Percentiles rank a stretch among this genome's conserved stretches.
These are phyloP conservation scores for Anodontia alba DNA, from an alignment of 2,888 invertebrate species.

Conservation along the genomic window DNA sequence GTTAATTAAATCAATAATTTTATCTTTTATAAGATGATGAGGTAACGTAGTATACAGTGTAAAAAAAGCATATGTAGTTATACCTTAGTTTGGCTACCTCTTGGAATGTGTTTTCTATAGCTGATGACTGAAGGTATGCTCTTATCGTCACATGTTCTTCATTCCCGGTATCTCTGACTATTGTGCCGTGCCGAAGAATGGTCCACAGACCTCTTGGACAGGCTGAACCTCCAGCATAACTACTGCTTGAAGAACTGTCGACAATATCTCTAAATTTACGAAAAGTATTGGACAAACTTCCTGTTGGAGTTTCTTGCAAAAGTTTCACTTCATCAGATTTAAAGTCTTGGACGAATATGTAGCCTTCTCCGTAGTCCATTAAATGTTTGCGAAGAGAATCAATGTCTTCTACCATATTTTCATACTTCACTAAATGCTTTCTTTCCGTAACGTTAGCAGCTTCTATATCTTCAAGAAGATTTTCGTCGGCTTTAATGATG, in stretches of 20 bases:
- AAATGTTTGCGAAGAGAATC: constrained; percentile 64
- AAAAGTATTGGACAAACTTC: constrained; percentile 41
- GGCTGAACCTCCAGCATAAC: not conserved
- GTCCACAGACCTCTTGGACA: constrained; percentile 64
- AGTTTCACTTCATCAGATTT: constrained; percentile 58
- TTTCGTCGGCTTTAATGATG: constrained; percentile 68
- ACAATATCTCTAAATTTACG: constrained; percentile 25
- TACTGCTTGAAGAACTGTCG: not conserved
- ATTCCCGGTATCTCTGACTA: constrained; percentile 33
- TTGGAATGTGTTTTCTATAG: constrained; percentile 62
- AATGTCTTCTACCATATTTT: constrained; percentile 63
- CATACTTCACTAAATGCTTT: constrained; percentile 53
- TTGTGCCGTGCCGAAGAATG: constrained; percentile 52
- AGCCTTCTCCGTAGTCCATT: constrained; percentile 64
- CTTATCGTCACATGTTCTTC: constrained; percentile 62
- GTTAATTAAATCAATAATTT: too few species aligned
- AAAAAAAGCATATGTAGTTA: too few species aligned
- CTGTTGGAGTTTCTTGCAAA: constrained; percentile 28
- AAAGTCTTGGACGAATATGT: constrained; percentile 69
- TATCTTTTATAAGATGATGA: too few species aligned
- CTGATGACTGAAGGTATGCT: constrained; percentile 64
- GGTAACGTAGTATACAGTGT: too few species aligned
- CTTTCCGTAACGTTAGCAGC: constrained; percentile 48
- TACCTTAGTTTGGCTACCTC: constrained; percentile 75
- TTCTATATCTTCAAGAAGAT: constrained; percentile 65